Evolutionary conservation across 2,797 vertebrate genomes (phyloP), one percentile per base, ranked within the genome.

Genomic region (Knipowitschia caucasica): DNA sequence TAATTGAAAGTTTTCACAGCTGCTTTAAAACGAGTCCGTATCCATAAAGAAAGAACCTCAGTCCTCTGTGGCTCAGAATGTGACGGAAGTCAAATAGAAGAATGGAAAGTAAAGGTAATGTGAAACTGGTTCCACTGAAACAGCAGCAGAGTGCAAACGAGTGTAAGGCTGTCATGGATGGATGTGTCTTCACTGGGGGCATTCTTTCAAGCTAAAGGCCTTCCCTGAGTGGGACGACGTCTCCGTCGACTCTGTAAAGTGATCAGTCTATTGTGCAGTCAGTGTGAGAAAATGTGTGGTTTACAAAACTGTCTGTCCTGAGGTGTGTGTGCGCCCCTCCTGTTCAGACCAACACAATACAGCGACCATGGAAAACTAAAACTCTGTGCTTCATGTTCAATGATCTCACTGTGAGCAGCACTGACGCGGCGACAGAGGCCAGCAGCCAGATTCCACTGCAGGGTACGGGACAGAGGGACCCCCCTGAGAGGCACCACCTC

Each of bases 151-250:
- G 93, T 95, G 92, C 93, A 95, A 94, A 92, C 89, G 89, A 89
- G 83, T 92, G 82, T 92, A 95, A 97, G 94, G 94, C 93, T 90
- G 90, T 76, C 78, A 77, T 82, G 77, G 64, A 54, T 74, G 84
- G 87, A 81, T 86, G 85, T 87, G 88, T 91, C 91, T 91, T 92
- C 91, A 84, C 88, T 81, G 64, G 90, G 88, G 77, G 91, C 90
- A 90, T 91, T 91, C 82, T 89, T 92, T 93, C 90, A 92, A 92
- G 88, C 90, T 93, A 94, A 88, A 95, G 91, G 92, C 92, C 92
- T 93, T 98, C 94, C 96, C 96, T 99, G 96, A 99, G 95, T 92
- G 88, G 87, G 87, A 85, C 77, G 52, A 70, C 89, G 89, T 89
- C 89, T 88, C 92, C 90, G 82, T 83, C 77, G 87, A 90, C 91